Percentiles rank a stretch among this genome's conserved stretches.
Conservation (phyloP, 2,113 vertebrate genomes). For the Nannobrachium achirus region DNA sequence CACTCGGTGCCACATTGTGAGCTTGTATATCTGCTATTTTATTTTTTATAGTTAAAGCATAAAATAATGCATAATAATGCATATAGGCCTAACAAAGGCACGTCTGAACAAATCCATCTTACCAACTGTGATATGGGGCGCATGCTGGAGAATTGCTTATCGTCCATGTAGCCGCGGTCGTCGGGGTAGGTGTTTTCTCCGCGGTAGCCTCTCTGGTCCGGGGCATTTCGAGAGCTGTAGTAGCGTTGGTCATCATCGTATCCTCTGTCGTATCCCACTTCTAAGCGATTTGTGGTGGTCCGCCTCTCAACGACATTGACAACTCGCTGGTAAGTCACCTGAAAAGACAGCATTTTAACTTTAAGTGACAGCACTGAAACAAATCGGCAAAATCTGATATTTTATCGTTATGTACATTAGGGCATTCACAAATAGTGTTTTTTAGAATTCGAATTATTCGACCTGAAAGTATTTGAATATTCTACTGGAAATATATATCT, state of each 20-base stretch:
- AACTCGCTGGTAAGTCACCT: constrained; percentile 65
- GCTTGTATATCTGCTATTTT: too few species aligned
- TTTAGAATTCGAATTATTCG: too few species aligned
- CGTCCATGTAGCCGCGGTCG: constrained; percentile 45
- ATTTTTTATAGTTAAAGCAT: neutral
- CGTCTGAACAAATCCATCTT: too few species aligned
- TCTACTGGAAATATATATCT: too few species aligned
- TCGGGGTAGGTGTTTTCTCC: constrained; percentile 18
- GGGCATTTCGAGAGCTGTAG: constrained; percentile 22
- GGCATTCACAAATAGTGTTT: too few species aligned
- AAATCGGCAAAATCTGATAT: neutral
- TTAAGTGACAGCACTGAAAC: neutral
- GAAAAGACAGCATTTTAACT: constrained; percentile 22
- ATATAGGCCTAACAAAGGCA: constrained; percentile 2
- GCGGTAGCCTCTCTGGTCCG: constrained; percentile 36
- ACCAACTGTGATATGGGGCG: too few species aligned
- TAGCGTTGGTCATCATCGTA: constrained; percentile 53
- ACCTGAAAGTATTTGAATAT: too few species aligned
- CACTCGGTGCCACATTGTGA: too few species aligned
- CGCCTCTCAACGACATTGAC: constrained; percentile 67
- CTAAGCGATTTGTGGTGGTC: neutral
- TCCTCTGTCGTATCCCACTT: constrained; percentile 37
- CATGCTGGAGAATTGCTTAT: neutral
- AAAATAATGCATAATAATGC: too few species aligned
- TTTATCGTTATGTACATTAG: too few species aligned